Evolutionary conservation across 2,797 vertebrate species (phyloP).

Genomic region (Acomys russatus): DNA sequence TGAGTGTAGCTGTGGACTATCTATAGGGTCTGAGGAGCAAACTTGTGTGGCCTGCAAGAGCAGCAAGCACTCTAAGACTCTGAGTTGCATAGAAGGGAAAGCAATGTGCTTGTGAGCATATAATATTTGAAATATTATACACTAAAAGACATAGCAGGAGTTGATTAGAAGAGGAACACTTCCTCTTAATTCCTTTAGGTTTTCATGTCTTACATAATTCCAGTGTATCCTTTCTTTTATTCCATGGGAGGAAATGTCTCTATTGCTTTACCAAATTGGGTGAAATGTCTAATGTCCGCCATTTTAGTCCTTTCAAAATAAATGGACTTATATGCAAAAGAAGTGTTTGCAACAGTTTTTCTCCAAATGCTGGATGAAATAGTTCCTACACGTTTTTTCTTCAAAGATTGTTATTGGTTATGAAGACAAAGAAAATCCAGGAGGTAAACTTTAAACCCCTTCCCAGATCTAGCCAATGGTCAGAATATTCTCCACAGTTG

Average conservation of each 20-base stretch:
- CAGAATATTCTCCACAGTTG: too few species aligned
- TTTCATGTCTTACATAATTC: slow-evolving; percentile 6
- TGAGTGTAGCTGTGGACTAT: background rate
- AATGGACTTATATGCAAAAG: background rate
- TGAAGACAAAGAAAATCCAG: background rate
- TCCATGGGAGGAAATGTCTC: slow-evolving; percentile 47
- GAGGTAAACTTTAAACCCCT: too few species aligned
- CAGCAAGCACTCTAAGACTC: background rate
- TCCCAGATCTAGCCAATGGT: too few species aligned
- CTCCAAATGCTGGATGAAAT: slow-evolving; percentile 12
- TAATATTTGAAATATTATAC: background rate
- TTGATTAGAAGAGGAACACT: background rate
- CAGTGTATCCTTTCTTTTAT: slow-evolving; percentile 48
- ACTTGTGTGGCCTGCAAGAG: background rate
- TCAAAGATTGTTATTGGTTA: background rate
- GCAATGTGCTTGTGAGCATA: background rate
- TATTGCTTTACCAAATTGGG: slow-evolving; percentile 39
- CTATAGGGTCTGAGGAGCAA: background rate
- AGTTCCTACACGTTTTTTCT: background rate
- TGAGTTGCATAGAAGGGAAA: background rate
- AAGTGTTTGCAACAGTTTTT: background rate
- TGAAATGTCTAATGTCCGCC: slow-evolving; percentile 10
- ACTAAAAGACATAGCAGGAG: background rate
- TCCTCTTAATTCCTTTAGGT: slow-evolving; percentile 33
- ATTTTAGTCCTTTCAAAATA: slow-evolving; percentile 47